A percentile compares a stretch with the other conserved stretches of the same genome.
Evolutionary conservation across 2,797 vertebrate genomes (phyloP).

Genomic region (Malacoctenus gilli): DNA sequence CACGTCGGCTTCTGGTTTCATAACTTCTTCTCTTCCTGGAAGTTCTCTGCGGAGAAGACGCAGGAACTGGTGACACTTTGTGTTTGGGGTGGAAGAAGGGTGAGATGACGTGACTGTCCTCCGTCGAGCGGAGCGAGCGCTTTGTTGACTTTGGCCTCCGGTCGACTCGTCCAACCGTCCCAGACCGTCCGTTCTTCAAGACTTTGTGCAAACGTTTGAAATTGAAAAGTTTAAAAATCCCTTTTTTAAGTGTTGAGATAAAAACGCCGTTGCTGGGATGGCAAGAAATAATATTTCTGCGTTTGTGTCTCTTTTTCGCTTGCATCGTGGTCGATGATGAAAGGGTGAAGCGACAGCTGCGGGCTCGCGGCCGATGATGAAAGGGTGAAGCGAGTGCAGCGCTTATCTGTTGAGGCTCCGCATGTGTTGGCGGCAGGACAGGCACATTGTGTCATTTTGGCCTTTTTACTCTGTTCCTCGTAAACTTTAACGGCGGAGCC

Average conservation of each 20-base stretch:
- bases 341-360: background rate
- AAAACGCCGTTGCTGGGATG: too few relatives aligned
- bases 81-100: constrained; percentile 3
- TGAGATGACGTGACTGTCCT: constrained; percentile 21
- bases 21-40: constrained; percentile 15
- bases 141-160: constrained; percentile 27
- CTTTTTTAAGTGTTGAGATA: background rate
- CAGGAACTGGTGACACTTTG: background rate
- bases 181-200: constrained; percentile 7
- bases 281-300: too few relatives aligned
- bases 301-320: too few relatives aligned
- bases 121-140: constrained; percentile 4
- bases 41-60: background rate
- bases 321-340: background rate
- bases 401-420: too few relatives aligned
- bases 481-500: constrained; percentile 59
- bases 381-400: background rate
- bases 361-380: background rate
- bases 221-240: background rate
- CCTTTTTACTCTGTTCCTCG: constrained; percentile 51
- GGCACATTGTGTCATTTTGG: constrained; percentile 47
- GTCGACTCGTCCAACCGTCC: constrained; percentile 6
- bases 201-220: background rate
- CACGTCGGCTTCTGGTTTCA: too few relatives aligned
- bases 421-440: constrained; percentile 25